Evolutionary conservation across 1,140 invertebrate genomes (phyloP).

Genomic region (Belonocnema kinseyi): DNA sequence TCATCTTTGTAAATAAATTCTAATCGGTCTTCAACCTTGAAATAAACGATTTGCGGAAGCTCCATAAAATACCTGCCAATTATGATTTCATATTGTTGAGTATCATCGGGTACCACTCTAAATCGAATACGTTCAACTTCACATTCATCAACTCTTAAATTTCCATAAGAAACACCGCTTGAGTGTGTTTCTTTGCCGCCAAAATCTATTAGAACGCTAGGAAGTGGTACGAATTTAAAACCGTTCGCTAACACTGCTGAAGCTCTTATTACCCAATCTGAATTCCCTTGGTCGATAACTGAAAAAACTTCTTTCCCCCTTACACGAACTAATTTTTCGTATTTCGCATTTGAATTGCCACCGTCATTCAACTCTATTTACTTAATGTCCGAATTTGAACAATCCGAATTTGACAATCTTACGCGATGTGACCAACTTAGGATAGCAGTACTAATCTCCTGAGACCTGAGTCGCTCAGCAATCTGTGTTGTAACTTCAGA

Average conservation of each 20-base stretch:
- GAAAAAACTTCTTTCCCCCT: not conserved
- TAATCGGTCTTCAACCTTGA: not conserved
- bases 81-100: slow-evolving; percentile 9
- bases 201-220: not conserved
- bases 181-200: not conserved
- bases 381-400: slow-evolving; percentile 14
- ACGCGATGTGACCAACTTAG: not conserved
- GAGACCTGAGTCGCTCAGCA: not conserved
- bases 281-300: slow-evolving; percentile 32
- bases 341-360: not conserved
- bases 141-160: slow-evolving; percentile 23
- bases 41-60: not conserved
- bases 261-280: slow-evolving; percentile 33
- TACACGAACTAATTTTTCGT: not conserved
- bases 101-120: slow-evolving; percentile 27
- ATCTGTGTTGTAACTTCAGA: slow-evolving; percentile 45
- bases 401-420: not conserved
- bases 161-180: not conserved
- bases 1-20: not conserved
- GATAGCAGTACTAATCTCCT: slow-evolving; percentile 37
- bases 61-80: slow-evolving; percentile 35
- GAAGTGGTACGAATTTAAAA: not conserved
- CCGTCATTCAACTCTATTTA: not conserved
- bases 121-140: not conserved
- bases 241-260: slow-evolving; percentile 9